Evolutionary conservation across 2,113 vertebrate genomes (phyloP).

Genomic region (Rhinopomastus cyanomelas): DNA sequence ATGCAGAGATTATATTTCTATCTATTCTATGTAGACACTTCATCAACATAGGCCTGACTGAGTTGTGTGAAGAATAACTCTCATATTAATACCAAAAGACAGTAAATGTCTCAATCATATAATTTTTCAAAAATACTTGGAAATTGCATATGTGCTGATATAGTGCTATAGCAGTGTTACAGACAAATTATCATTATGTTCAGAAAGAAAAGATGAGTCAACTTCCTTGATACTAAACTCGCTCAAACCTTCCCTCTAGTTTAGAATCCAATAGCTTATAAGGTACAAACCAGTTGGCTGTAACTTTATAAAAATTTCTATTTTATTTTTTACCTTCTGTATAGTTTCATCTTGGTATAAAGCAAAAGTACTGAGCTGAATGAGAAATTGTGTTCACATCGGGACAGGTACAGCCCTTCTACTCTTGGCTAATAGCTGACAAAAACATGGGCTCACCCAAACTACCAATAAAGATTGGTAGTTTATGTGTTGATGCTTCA

Average conservation of each 20-base stretch:
- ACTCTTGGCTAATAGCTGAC: no score
- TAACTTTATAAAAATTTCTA: background rate
- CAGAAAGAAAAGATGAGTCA: background rate
- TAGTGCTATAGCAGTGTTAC: background rate
- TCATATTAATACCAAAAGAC: background rate
- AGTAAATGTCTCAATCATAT: background rate
- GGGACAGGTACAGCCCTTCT: no score
- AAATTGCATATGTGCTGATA: background rate
- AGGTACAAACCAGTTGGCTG: background rate
- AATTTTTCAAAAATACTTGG: background rate
- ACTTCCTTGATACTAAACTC: background rate
- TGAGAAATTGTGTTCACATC: background rate
- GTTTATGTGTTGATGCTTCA: no score
- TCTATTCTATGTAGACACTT: no score
- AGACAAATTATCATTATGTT: background rate
- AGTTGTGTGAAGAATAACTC: background rate
- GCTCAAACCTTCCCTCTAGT: background rate
- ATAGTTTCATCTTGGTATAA: background rate
- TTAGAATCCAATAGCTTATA: background rate
- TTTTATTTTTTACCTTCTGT: background rate
- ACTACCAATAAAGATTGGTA: no score
- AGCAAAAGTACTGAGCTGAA: background rate
- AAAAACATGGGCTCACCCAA: no score
- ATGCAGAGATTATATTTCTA: background rate
- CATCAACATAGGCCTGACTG: background rate